These are phyloP conservation scores for Vanessa tameamea DNA, from an alignment of 1,140 invertebrate species.

Conservation along the genomic window DNA sequence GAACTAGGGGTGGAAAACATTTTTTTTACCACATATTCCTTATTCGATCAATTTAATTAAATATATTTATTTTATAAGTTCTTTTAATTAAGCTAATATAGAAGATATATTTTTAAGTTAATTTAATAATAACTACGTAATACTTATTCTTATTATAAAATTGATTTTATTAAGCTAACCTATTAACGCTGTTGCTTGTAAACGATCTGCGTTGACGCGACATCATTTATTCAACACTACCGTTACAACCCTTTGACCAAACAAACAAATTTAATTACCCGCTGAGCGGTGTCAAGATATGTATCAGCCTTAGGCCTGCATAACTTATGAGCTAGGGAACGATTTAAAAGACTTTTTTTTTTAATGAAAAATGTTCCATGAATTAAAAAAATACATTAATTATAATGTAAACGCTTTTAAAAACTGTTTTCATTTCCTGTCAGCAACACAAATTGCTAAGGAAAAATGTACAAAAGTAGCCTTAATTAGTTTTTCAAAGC, in stretches of 20 bases:
- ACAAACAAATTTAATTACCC: constrained; percentile 61
- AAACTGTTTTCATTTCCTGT: constrained; percentile 23
- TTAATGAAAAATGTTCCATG: constrained; percentile 1
- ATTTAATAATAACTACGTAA: too few relatives aligned
- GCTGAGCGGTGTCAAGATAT: constrained; percentile 41
- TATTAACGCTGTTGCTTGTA: background rate
- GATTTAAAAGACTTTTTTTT: constrained; percentile 8
- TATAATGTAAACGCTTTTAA: constrained; percentile 12
- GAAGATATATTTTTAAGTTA: too few relatives aligned
- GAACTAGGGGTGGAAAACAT: too few relatives aligned
- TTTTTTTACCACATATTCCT: too few relatives aligned
- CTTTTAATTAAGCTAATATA: too few relatives aligned
- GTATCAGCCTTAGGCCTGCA: constrained; percentile 39
- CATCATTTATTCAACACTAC: constrained; percentile 9
- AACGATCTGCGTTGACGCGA: constrained; percentile 1
- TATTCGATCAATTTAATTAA: too few relatives aligned
- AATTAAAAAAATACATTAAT: constrained; percentile 27
- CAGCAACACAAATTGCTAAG: constrained; percentile 19
- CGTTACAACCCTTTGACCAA: constrained; percentile 37
- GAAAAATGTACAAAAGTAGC: constrained; percentile 13
- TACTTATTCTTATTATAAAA: too few relatives aligned
- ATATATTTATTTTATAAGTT: too few relatives aligned
- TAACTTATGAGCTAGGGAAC: constrained; percentile 30
- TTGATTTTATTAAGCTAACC: background rate
- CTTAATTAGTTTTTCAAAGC: constrained; percentile 3